These are phyloP conservation scores for Tympanoctomys barrerae DNA, from an alignment of 2,797 vertebrate genomes.

Conservation along the genomic window DNA sequence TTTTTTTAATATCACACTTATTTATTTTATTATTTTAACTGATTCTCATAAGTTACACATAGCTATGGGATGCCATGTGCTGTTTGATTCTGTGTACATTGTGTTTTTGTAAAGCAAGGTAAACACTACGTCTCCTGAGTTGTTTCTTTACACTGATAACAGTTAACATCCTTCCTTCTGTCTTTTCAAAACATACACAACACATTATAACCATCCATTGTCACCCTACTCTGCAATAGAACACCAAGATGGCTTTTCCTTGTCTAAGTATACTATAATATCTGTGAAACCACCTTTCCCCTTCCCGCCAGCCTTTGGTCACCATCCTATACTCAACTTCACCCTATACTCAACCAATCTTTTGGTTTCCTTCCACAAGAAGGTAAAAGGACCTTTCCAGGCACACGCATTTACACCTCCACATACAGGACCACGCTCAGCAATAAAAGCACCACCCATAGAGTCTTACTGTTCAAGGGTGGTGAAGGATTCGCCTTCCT, in stretches of 20 bases:
- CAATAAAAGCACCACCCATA: neutral
- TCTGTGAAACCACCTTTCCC: neutral
- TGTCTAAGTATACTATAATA: neutral
- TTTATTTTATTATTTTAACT: neutral
- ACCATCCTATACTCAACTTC: neutral
- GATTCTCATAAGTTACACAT: neutral
- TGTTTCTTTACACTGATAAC: neutral
- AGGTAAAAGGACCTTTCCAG: neutral
- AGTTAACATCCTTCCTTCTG: neutral
- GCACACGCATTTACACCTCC: slow-evolving; percentile 5
- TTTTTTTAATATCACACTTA: too few species aligned
- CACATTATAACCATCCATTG: neutral
- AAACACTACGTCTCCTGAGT: neutral
- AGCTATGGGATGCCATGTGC: neutral
- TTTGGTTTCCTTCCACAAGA: neutral
- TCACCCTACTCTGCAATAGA: neutral
- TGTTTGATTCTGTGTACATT: neutral
- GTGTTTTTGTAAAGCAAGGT: neutral
- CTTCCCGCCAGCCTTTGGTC: neutral
- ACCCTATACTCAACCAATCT: neutral
- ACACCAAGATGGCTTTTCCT: neutral
- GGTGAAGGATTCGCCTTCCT: slow-evolving; percentile 58
- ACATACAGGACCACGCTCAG: neutral
- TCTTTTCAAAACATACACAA: neutral
- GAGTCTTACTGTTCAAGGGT: neutral